phyloP scores from a whole-genome alignment of 2,888 invertebrate genomes.

The Oscheius myriophilus region DNA sequence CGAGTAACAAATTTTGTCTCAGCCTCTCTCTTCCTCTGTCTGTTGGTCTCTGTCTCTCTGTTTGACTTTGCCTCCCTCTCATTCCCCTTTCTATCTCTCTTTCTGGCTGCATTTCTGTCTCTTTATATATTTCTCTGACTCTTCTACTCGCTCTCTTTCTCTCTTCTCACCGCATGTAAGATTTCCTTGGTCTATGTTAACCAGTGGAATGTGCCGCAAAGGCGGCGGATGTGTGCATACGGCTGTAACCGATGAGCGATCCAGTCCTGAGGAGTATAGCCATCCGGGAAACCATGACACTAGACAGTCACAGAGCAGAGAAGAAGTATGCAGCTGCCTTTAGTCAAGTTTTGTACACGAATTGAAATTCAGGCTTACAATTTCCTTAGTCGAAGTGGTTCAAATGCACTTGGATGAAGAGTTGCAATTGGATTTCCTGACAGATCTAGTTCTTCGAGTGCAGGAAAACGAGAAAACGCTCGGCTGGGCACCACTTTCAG shows the following conservation, averaged over 20 bases:
- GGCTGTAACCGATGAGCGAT: slow-evolving; percentile 34
- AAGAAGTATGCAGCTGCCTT: slow-evolving; percentile 48
- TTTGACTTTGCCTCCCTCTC: no score
- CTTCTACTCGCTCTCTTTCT: no score
- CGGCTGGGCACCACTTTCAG: slow-evolving; percentile 28
- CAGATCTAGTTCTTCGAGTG: slow-evolving; percentile 52
- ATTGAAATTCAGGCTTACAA: slow-evolving; percentile 39
- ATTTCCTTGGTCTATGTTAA: slow-evolving; percentile 48
- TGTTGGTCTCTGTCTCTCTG: no score
- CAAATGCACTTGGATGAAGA: slow-evolving; percentile 54
- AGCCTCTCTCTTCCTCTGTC: no score
- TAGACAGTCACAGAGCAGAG: slow-evolving; percentile 57
- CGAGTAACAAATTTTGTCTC: no score
- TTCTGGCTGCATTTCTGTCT: not conserved
- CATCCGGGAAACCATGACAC: slow-evolving; percentile 53
- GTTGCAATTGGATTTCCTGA: slow-evolving; percentile 58
- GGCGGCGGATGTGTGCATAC: slow-evolving; percentile 49
- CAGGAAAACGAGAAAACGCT: slow-evolving; percentile 56
- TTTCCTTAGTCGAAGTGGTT: slow-evolving; percentile 48
- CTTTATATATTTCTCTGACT: no score
- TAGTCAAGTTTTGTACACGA: slow-evolving; percentile 1
- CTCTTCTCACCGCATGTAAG: slow-evolving; percentile 52
- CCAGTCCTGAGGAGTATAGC: slow-evolving; percentile 41
- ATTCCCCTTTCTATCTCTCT: no score
- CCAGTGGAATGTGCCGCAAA: slow-evolving; percentile 39